These are phyloP conservation scores for Daubentonia madagascariensis DNA, from an alignment of 2,113 vertebrate species.

Conservation along the genomic window DNA sequence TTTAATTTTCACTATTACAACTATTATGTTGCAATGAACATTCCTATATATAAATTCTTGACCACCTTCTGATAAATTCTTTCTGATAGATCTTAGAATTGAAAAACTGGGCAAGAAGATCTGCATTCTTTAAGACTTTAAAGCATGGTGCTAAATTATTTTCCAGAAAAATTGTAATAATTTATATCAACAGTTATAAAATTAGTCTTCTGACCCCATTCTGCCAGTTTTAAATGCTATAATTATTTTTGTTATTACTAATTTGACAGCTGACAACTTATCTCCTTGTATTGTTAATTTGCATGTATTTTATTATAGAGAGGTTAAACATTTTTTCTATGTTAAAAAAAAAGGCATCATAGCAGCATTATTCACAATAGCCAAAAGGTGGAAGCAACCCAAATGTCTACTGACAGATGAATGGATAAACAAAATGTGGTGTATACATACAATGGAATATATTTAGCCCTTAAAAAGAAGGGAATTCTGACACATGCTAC, in stretches of 20 bases:
- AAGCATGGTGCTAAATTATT: not conserved
- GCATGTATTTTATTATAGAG: not conserved
- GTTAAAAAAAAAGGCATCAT: not conserved
- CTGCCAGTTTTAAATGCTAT: not conserved
- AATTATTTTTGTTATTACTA: conserved; percentile 45
- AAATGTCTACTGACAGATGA: not conserved
- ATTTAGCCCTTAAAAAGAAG: not conserved
- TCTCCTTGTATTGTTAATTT: not conserved
- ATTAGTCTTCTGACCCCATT: not conserved
- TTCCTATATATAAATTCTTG: not conserved
- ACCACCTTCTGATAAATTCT: not conserved
- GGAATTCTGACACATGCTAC: not conserved
- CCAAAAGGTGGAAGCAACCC: not conserved
- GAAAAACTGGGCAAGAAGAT: not conserved
- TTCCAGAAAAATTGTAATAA: not conserved
- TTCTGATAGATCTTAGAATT: not conserved
- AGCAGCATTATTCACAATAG: not conserved
- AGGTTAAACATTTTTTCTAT: not conserved
- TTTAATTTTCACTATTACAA: conserved; percentile 1
- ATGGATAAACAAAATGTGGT: not conserved
- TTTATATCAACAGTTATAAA: not conserved
- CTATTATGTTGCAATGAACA: not conserved
- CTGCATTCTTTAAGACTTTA: not conserved
- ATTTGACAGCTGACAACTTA: conserved; percentile 18
- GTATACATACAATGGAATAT: not conserved